Evolutionary conservation across 2,888 invertebrate species (phyloP).

Genomic region (Cephus nigrinus): DNA sequence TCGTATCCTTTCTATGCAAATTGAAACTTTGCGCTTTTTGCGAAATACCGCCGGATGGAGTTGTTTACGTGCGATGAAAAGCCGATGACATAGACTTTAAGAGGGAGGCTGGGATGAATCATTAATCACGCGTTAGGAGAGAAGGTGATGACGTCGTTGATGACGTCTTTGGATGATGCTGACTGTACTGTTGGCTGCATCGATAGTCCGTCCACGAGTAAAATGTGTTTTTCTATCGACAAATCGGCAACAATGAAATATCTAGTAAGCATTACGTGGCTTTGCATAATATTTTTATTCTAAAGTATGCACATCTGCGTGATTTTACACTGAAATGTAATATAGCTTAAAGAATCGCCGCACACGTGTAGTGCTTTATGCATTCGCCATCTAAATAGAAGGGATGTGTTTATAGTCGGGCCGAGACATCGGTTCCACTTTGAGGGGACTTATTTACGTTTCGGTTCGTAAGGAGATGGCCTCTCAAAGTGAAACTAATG

Average conservation of each 20-base stretch:
- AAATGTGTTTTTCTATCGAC: background rate
- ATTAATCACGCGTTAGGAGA: slow-evolving; percentile 47
- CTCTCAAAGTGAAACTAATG: too few relatives aligned
- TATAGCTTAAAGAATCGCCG: background rate
- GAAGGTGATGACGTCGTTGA: background rate
- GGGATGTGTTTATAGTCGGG: too few relatives aligned
- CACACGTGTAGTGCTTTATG: background rate
- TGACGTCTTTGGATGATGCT: slow-evolving; percentile 1
- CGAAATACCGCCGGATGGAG: slow-evolving; percentile 29
- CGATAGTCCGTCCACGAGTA: background rate
- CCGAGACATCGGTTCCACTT: too few relatives aligned
- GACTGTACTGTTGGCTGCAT: background rate
- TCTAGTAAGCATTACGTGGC: background rate
- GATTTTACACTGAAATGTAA: background rate
- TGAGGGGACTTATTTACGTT: too few relatives aligned
- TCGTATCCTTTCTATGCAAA: slow-evolving; percentile 10
- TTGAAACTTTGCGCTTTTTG: background rate
- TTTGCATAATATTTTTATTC: background rate
- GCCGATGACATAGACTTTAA: slow-evolving; percentile 48
- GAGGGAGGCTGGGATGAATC: slow-evolving; percentile 40
- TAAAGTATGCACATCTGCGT: background rate
- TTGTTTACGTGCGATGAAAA: slow-evolving; percentile 37
- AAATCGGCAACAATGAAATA: too few relatives aligned
- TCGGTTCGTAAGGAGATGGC: too few relatives aligned
- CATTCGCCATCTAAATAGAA: background rate